Base-by-base conservation (phyloP, 2,113 vertebrate genomes). In the Dromaius novaehollandiae region DNA sequence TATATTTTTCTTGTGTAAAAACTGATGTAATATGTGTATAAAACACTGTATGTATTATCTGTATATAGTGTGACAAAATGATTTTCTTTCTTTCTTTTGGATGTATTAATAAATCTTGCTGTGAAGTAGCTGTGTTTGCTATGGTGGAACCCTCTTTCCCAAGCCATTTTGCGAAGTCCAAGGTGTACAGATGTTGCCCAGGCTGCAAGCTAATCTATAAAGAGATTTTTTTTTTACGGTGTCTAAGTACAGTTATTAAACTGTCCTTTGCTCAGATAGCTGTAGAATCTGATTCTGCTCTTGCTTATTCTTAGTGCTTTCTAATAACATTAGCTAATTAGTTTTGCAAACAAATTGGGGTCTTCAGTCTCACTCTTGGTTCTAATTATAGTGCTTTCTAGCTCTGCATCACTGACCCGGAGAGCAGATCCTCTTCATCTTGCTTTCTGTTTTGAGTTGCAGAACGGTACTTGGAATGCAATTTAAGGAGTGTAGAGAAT, bases 1-100 rank as follows among this genome's bases (percentile, higher is more conserved):
- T 99, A 99, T 99, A 99, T 99, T 99, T 99, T 99, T 99, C 99
- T 99, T 99, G 99, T 99, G 99, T 99, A 99, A 99, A 99, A 99
- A 99, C 97, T 98, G 96, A 99, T 99, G 99, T 99, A 99, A 99
- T 99, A 99, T 99, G 99, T 99, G 99, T 99, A 99, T 99, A 99
- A 98, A 99, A 99, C 99, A 99, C 99, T 99, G 99, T 99, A 99
- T 99, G 99, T 99, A 99, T 99, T 99, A 99, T 99, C 99, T 99
- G 99, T 99, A 99, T 99, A 99, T 99, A 99, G 99, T 99, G 99
- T 99, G 99, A 99, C 98, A 98, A 99, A 99, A 98, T 98, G 98
- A 99, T 99, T 98, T 98, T 99, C 99, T 99, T 99, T 99, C 98
- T 99, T 99, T 99, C 99, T 99, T 99, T 99, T 99, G 99, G 99